Evolutionary conservation across 2,888 invertebrate genomes (phyloP).

Genomic region (Hyalella azteca): DNA sequence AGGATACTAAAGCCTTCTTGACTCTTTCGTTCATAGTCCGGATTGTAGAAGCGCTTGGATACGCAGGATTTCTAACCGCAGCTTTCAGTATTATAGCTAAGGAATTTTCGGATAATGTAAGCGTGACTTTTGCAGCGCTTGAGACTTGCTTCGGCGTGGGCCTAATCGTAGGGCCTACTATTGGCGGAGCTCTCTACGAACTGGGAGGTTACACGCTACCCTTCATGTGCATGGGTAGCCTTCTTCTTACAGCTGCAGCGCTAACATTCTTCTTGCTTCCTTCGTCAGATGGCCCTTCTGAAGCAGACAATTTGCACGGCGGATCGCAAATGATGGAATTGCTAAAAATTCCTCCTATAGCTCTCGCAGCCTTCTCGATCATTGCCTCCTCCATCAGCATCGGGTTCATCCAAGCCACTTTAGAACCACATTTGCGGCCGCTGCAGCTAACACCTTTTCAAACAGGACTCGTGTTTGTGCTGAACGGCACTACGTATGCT

Average conservation of each 20-base stretch:
- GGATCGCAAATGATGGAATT: slow-evolving; percentile 67
- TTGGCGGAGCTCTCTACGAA: slow-evolving; percentile 84
- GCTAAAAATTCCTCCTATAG: slow-evolving; percentile 75
- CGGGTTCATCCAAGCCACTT: slow-evolving; percentile 85
- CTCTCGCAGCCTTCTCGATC: slow-evolving; percentile 74
- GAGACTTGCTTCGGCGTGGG: slow-evolving; percentile 87
- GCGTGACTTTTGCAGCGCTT: slow-evolving; percentile 81
- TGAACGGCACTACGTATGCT: slow-evolving; percentile 82
- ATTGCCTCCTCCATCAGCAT: slow-evolving; percentile 81
- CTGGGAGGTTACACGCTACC: slow-evolving; percentile 80
- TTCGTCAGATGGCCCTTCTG: slow-evolving; percentile 29
- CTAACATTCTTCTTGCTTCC: slow-evolving; percentile 78
- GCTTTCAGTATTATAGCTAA: slow-evolving; percentile 66
- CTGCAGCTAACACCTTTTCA: slow-evolving; percentile 71
- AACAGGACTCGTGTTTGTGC: slow-evolving; percentile 81
- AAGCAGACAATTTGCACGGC: slow-evolving; percentile 35
- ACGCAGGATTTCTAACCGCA: slow-evolving; percentile 63
- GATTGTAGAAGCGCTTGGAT: slow-evolving; percentile 65
- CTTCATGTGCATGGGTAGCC: slow-evolving; percentile 78
- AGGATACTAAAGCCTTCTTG: slow-evolving; percentile 62
- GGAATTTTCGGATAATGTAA: slow-evolving; percentile 74
- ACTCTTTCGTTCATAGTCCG: slow-evolving; percentile 64
- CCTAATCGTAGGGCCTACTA: slow-evolving; percentile 87
- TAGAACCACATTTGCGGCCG: slow-evolving; percentile 81
- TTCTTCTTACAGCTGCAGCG: slow-evolving; percentile 76